Evolutionary conservation across 2,797 vertebrate species (phyloP).

Genomic region (Mastacembelus armatus): DNA sequence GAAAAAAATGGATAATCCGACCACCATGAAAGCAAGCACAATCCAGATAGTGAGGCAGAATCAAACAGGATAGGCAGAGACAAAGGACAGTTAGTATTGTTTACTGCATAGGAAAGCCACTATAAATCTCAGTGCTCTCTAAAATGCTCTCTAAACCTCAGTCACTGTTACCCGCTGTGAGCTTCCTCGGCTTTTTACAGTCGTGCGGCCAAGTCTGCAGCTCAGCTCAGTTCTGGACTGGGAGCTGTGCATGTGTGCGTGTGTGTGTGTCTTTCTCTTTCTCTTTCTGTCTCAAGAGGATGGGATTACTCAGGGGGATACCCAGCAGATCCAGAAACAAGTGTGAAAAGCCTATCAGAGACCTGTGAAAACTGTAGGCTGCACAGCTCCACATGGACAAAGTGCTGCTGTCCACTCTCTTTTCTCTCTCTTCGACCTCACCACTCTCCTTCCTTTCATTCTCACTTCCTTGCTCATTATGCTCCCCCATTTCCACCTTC

Average conservation of each 20-base stretch:
- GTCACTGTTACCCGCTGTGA: constrained; percentile 50
- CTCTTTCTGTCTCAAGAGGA: constrained; percentile 41
- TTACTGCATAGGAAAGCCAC: constrained; percentile 38
- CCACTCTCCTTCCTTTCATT: constrained; percentile 56
- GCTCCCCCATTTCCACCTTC: constrained; percentile 43
- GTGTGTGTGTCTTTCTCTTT: constrained; percentile 11
- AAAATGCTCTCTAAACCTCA: constrained; percentile 32
- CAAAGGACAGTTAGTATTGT: constrained; percentile 32
- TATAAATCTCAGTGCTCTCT: constrained; percentile 38
- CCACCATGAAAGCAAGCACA: constrained; percentile 40
- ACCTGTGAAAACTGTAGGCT: constrained; percentile 66
- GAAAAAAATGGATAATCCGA: constrained; percentile 8
- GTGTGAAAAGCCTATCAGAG: constrained; percentile 73
- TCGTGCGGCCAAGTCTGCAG: constrained; percentile 40
- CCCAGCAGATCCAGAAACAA: constrained; percentile 40
- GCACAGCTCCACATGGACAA: constrained; percentile 51
- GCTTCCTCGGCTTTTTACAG: constrained; percentile 40
- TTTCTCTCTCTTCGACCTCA: constrained; percentile 64
- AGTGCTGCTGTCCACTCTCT: constrained; percentile 58
- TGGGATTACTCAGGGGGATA: constrained; percentile 40
- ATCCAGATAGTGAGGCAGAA: constrained; percentile 35
- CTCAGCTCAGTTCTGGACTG: constrained; percentile 38
- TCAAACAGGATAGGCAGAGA: constrained; percentile 22
- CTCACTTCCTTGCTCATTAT: constrained; percentile 59
- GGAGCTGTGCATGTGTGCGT: constrained; percentile 6